Evolutionary conservation across 1,140 invertebrate species (phyloP), one percentile per base, ranked within the genome.

Genomic region (Tetramorium simillimum): DNA sequence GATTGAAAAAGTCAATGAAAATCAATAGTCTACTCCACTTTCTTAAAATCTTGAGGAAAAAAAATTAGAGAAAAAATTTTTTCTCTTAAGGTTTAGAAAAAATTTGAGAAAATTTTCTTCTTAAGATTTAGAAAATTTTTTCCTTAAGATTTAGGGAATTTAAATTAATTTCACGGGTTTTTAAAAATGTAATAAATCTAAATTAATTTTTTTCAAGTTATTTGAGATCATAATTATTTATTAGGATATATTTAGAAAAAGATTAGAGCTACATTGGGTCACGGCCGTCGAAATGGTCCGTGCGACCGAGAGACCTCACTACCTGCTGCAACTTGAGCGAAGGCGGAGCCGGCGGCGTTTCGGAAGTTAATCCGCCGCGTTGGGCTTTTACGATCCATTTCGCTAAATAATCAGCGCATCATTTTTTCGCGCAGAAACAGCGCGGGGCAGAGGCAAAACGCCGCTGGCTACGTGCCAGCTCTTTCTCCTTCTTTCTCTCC

Each of bases 391-490:
- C 65, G 78, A 82, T 82, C 40, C 67, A 65, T 65, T 85, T 85
- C 46, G 82, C 82, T 65, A 78, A 85, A 85, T 81, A 46, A 88
- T 86, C 88, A 76, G 49, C 53, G 21, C 65, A 56, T 46, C 60
- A 60, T 85, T 89, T 86, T 67, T 63, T n/a, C 77, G 24, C 62
- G 58, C 56, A 63, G 63, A 56, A 75, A 78, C 43, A 63, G 37
- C 53, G 18, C 28, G 46, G 4, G 51, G 63, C 51, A 70, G 75
- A 85, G 56, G 86, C 53, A 69, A 69, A 85, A 85, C 70, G 89
- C 89, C 76, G 73, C 84, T 90, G 90, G 86, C 89, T 91, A 86
- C 76, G 75, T 84, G 89, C 89, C 89, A 91, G 87, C 33, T 63
- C 18, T 81, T 65, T 80, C 77, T 69, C 16, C 21, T 46, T 67